These are phyloP conservation scores for Threskiornis aethiopicus DNA, from an alignment of 2,797 vertebrate genomes.

Conservation along the genomic window DNA sequence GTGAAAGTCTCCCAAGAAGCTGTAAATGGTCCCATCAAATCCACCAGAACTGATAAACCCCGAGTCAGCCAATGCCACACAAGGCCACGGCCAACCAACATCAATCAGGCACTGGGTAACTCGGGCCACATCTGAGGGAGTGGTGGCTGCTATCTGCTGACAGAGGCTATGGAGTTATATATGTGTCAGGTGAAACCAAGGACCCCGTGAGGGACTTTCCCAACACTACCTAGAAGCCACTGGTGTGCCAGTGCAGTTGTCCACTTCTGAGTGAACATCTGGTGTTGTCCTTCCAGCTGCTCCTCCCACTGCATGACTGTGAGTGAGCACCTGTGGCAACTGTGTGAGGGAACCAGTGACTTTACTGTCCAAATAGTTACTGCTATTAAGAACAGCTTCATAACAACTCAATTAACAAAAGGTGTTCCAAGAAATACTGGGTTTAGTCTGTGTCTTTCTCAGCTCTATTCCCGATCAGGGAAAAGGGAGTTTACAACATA, in stretches of 20 bases:
- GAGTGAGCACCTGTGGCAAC: not conserved
- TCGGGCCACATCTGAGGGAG: accelerated
- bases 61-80: accelerated
- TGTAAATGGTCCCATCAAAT: not conserved
- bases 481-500: not conserved
- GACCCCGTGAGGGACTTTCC: accelerated
- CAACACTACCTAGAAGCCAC: not conserved
- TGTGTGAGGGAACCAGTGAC: not conserved
- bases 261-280: not conserved
- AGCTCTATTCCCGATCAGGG: not conserved
- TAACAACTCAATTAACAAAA: not conserved
- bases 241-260: not conserved
- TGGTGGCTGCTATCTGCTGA: not conserved
- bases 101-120: not conserved
- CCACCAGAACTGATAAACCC: not conserved
- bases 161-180: not conserved
- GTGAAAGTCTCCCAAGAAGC: not conserved
- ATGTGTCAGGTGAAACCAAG: accelerated
- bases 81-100: not conserved
- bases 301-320: not conserved
- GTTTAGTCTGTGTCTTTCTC: not conserved
- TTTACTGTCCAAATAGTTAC: not conserved
- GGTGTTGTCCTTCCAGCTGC: not conserved
- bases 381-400: not conserved
- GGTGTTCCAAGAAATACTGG: not conserved